These are phyloP conservation scores for Mallotus villosus DNA, from an alignment of 2,797 vertebrate genomes.

Conservation along the genomic window DNA sequence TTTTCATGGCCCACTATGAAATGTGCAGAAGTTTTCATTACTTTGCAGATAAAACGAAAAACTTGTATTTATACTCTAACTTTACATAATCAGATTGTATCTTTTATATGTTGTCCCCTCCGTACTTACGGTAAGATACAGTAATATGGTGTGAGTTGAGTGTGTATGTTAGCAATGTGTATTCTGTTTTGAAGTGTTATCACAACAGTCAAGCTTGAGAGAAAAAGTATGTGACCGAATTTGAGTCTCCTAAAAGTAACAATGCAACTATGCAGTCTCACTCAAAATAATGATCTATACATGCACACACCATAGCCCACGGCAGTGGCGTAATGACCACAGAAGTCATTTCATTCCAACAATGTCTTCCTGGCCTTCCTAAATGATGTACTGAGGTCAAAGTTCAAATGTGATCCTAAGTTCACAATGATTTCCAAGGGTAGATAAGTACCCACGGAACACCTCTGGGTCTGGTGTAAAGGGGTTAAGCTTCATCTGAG, in stretches of 20 bases:
- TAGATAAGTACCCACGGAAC: background rate
- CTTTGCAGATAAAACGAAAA: slow-evolving; percentile 18
- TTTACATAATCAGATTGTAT: background rate
- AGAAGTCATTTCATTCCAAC: background rate
- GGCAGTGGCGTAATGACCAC: background rate
- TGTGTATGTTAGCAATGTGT: background rate
- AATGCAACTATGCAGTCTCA: background rate
- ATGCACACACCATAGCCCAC: background rate
- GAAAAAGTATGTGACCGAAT: slow-evolving; percentile 8
- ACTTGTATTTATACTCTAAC: background rate
- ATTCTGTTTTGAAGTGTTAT: background rate
- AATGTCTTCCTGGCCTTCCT: background rate
- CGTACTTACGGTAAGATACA: background rate
- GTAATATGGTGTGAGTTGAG: too few species aligned
- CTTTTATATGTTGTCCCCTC: background rate
- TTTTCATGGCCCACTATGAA: slow-evolving; percentile 9
- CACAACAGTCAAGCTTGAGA: background rate
- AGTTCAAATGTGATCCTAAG: slow-evolving; percentile 26
- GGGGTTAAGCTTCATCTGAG: slow-evolving; percentile 27
- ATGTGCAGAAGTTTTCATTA: slow-evolving; percentile 7
- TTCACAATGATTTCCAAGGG: slow-evolving; percentile 33
- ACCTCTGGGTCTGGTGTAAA: background rate
- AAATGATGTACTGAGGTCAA: slow-evolving; percentile 20
- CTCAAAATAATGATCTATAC: background rate
- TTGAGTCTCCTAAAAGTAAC: slow-evolving; percentile 31